Conservation (phyloP, 2,888 invertebrate species). For the Cloeon dipterum region DNA sequence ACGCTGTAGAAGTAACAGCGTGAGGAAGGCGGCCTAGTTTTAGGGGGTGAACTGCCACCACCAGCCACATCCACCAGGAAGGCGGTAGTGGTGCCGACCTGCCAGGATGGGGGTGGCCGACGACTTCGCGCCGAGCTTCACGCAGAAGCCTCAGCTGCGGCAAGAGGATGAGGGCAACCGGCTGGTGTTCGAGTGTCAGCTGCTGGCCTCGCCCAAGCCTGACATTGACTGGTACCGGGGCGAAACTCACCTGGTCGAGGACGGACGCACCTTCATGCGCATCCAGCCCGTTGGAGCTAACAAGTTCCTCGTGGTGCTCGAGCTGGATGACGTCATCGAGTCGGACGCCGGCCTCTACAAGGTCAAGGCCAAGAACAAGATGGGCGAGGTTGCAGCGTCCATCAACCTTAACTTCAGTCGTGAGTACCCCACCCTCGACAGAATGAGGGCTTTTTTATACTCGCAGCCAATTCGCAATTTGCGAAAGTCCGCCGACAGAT, state of each 20-base stretch:
- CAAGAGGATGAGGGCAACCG: slow-evolving; percentile 93
- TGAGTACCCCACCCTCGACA: slow-evolving; percentile 50
- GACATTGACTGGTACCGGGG: slow-evolving; percentile 83
- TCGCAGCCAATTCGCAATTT: too few species aligned
- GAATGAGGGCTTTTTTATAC: too few species aligned
- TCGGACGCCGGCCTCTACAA: slow-evolving; percentile 89
- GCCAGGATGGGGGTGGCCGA: slow-evolving; percentile 58
- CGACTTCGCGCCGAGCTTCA: slow-evolving; percentile 95
- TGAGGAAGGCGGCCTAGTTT: too few species aligned
- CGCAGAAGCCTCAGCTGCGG: slow-evolving; percentile 88
- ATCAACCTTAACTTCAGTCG: slow-evolving; percentile 95
- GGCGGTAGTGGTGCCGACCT: too few species aligned
- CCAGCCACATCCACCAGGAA: slow-evolving; percentile 1
- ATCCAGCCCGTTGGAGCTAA: slow-evolving; percentile 65
- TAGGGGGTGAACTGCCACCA: too few species aligned
- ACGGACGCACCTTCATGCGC: slow-evolving; percentile 68
- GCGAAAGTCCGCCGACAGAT: too few species aligned
- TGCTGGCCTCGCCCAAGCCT: slow-evolving; percentile 68
- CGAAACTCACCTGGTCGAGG: slow-evolving; percentile 61
- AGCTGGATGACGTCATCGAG: slow-evolving; percentile 89
- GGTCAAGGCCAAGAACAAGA: slow-evolving; percentile 89
- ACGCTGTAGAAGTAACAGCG: too few species aligned
- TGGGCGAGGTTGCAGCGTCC: slow-evolving; percentile 91
- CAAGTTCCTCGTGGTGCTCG: slow-evolving; percentile 76
- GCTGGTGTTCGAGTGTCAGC: slow-evolving; percentile 82